A percentile compares a stretch with the other conserved stretches of the same genome.
These are phyloP conservation scores for Montipora capitata DNA, from an alignment of 92 coral and sea anemone genomes.

Conservation along the genomic window DNA sequence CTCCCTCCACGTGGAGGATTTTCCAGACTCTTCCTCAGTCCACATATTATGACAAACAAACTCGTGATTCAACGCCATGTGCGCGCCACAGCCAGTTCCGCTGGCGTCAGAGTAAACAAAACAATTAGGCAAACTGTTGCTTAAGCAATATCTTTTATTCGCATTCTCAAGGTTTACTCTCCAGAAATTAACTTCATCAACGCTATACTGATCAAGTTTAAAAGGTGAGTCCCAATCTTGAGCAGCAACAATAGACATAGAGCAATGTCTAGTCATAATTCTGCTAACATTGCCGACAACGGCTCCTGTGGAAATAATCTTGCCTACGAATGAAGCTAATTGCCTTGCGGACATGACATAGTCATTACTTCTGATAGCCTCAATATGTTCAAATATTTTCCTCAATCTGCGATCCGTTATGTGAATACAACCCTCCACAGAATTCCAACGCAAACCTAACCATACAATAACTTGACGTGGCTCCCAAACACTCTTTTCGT, in stretches of 20 bases:
- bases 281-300: not conserved
- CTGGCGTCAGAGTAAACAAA: constrained; percentile 42
- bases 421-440: not conserved
- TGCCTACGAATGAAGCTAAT: not conserved
- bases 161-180: not conserved
- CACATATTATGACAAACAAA: constrained; percentile 16
- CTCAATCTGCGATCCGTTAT: not conserved
- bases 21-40: not conserved
- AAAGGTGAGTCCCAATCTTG: not conserved
- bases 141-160: not conserved
- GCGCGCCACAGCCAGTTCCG: constrained; percentile 18
- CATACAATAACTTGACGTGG: not conserved
- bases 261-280: not conserved
- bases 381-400: no score
- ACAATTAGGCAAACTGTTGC: not conserved
- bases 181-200: constrained; percentile 15
- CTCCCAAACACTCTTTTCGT: not conserved
- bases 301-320: not conserved
- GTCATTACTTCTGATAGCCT: no score
- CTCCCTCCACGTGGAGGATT: not conserved
- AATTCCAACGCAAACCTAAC: not conserved
- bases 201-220: constrained; percentile 11
- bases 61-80: not conserved
- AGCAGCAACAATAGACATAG: not conserved
- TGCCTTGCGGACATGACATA: no score